Evolutionary conservation across 2,888 invertebrate species (phyloP).

Genomic region (Zhengitettix transpicula): DNA sequence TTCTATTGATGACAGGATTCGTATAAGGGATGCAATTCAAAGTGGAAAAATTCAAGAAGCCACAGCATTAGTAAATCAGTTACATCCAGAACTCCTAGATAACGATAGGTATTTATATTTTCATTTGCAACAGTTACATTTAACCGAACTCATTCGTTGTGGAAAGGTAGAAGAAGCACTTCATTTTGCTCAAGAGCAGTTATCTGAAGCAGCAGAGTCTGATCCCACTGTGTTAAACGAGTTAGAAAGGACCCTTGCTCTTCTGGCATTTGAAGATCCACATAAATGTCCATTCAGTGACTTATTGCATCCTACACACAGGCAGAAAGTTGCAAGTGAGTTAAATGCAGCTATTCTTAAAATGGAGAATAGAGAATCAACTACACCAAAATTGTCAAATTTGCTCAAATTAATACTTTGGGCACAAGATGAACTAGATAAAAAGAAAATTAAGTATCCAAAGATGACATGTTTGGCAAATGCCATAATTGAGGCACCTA

Average conservation of each 20-base stretch:
- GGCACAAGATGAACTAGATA: slow-evolving; percentile 91
- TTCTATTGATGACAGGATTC: slow-evolving; percentile 77
- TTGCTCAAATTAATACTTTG: slow-evolving; percentile 84
- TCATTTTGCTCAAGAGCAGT: slow-evolving; percentile 74
- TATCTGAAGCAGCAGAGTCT: slow-evolving; percentile 77
- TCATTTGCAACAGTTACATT: slow-evolving; percentile 83
- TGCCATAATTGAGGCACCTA: slow-evolving; percentile 61
- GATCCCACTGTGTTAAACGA: slow-evolving; percentile 53
- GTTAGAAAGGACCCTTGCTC: slow-evolving; percentile 81
- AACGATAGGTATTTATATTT: slow-evolving; percentile 92
- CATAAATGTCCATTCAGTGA: slow-evolving; percentile 90
- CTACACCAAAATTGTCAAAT: slow-evolving; percentile 80
- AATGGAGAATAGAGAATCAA: slow-evolving; percentile 80
- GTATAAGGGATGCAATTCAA: slow-evolving; percentile 87
- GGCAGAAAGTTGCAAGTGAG: slow-evolving; percentile 95
- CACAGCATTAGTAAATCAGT: slow-evolving; percentile 78
- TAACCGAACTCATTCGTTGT: slow-evolving; percentile 72
- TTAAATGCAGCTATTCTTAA: slow-evolving; percentile 93
- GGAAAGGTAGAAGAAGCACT: slow-evolving; percentile 77
- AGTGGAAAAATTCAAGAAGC: slow-evolving; percentile 85
- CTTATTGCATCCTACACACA: slow-evolving; percentile 77
- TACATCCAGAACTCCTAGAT: slow-evolving; percentile 88
- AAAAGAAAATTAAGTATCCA: slow-evolving; percentile 86
- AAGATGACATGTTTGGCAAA: slow-evolving; percentile 86
- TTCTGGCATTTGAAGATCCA: slow-evolving; percentile 93